Evolutionary conservation across 1,140 invertebrate species (phyloP), one percentile per base, ranked within the genome.

Genomic region (Microplitis mediator): DNA sequence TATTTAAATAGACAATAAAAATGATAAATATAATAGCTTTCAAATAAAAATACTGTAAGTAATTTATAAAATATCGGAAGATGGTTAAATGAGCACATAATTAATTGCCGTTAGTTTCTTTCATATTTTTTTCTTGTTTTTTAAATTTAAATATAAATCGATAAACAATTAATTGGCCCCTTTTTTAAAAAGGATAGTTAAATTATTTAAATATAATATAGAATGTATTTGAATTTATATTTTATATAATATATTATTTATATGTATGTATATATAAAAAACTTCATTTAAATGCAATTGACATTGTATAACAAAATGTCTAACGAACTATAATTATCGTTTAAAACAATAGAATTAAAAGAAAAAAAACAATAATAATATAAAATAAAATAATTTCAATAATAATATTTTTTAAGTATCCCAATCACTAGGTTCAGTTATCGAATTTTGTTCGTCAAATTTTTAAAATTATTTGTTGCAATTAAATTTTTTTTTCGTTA

Each of bases 141-240:
- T 13, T 61, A 23, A 23, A 23, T 23, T 36, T 63, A 36, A 54
- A 51, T 54, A 58, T 32, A 35, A 54, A 14, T 35, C 23, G 23
- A 39, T 36, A 60, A 34, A 16, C 35, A 36, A 63, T 63, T 16
- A 50, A 51, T 71, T 71, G 69, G 69, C 69, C 69, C 69, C 69
- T 64, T 39, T 71, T 45, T 45, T 45, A 9, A 71, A 64, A 65
- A 71, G 69, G 69, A 71, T 71, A 54, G 64, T 45, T 23, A 64
- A 64, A 64, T 39, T 45, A n/a, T 64, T 64, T n/a, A 39, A 64
- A 64, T 14, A 14, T 39, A 61, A 31, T 31, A 32, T 32, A 61
- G 11, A 61, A 13, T 31, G 16, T 34, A 31, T 31, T 34, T 34
- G 16, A 61, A 34, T 61, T 61, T 8, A 61, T 31, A 61, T 8